Evolutionary conservation across 2,113 vertebrate genomes (phyloP), one percentile per base, ranked within the genome.

Genomic region (Semnornis frantzii): DNA sequence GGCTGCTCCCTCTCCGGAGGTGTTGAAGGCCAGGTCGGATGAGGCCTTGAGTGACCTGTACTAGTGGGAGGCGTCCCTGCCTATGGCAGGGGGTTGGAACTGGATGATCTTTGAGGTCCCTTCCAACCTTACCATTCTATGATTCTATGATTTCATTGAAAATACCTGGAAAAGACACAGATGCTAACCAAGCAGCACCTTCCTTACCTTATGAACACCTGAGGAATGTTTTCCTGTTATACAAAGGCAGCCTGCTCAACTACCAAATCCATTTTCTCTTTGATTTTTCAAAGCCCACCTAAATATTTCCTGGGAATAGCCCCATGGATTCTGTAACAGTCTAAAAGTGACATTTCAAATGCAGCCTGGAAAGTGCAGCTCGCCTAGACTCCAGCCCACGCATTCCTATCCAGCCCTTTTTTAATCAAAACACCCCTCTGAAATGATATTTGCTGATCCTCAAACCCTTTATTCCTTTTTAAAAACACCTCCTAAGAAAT

Each of bases 301-400:
- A 16, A 16, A 30, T 6, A 4, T 58, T 92, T 74, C 70, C 69
- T 50, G 15, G 54, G 54, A 74, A 64, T 83, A 85, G 70, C 37
- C 15, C 77, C 33, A 33, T 46, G 50, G 52, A 55, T 37, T 19
- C 5, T 50, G 86, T 30, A 70, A 33, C 0, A 0, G 12, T 27
- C 24, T 57, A 76, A 75, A 80, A 12, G 30, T 75, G 83, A 75
- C 44, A 75, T 85, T 90, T 83, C 19, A 81, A 88, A 90, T 5
- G 2, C 24, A 79, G n/a, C 12, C 64, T 70, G 63, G 46, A 70
- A 75, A 93, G 50, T 5, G 15, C 30, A 42, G 50, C 48, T 66
- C 19, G 24, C 28, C 3, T 1, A 90, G 28, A 19, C 2, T 4
- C 21, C 63, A 82, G 63, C 59, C 63, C 71, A 76, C 2, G 0